Percentiles rank a stretch among this genome's conserved stretches.
Evolutionary conservation across 2,888 invertebrate genomes (phyloP).

Genomic region (Meiosimyza platycephala): DNA sequence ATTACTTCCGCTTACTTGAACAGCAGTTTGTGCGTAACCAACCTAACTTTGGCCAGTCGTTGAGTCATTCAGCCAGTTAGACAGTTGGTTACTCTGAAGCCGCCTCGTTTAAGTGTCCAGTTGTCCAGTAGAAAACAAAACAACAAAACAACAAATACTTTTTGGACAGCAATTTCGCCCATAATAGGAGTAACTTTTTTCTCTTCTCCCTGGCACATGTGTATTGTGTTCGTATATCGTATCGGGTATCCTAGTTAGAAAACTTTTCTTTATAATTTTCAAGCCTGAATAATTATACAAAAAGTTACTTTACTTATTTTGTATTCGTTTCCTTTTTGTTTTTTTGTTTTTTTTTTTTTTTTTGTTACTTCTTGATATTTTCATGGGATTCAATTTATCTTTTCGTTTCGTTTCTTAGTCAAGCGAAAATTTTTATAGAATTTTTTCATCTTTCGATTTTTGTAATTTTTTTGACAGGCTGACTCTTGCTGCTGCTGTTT

Average conservation of each 20-base stretch:
- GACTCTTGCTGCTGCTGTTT: neutral
- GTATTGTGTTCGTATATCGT: no score
- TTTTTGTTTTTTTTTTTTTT: neutral
- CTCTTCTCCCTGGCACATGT: neutral
- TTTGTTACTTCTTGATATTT: neutral
- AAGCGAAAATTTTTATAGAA: conserved; percentile 1
- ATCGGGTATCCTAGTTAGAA: neutral
- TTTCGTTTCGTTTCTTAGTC: neutral
- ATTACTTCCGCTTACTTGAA: conserved; percentile 63
- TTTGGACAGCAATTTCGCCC: no score
- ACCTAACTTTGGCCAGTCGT: conserved; percentile 39
- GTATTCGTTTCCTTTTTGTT: neutral
- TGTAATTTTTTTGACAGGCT: neutral
- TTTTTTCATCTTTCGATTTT: neutral
- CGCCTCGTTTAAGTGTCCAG: neutral
- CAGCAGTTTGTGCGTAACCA: conserved; percentile 62
- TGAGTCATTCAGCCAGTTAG: neutral
- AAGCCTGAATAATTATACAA: conserved; percentile 59
- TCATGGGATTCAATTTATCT: conserved; percentile 2
- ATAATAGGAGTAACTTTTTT: neutral
- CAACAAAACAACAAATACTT: neutral
- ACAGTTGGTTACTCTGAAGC: no score
- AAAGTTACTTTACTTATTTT: conserved; percentile 24
- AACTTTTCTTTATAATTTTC: conserved; percentile 50
- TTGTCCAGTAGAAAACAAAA: neutral